Conservation (phyloP, 2,888 invertebrate genomes). For the Epicampocera succincta region DNA sequence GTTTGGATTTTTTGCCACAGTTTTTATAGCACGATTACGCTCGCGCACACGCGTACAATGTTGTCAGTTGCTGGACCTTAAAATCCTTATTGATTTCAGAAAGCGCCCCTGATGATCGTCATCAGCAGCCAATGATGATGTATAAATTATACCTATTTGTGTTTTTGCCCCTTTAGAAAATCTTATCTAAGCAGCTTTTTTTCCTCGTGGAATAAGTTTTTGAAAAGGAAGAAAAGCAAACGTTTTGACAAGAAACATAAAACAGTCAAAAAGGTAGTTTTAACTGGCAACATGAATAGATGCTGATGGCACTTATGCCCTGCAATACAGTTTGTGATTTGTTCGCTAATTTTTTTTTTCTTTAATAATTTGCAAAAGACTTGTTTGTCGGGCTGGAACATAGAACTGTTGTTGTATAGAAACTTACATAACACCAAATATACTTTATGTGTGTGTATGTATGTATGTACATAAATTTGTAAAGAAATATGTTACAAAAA, state of each 20-base stretch:
- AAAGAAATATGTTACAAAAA: too few relatives aligned
- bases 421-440: too few relatives aligned
- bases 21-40: neutral
- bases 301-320: slow-evolving; percentile 15
- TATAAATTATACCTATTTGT: slow-evolving; percentile 24
- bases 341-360: neutral
- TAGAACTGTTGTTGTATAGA: too few relatives aligned
- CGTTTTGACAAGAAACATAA: slow-evolving; percentile 67
- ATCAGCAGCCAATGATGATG: slow-evolving; percentile 21
- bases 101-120: slow-evolving; percentile 43
- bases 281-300: slow-evolving; percentile 24
- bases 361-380: neutral
- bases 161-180: neutral
- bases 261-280: slow-evolving; percentile 55
- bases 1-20: slow-evolving; percentile 31
- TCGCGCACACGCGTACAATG: neutral
- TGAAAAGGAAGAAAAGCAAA: slow-evolving; percentile 56
- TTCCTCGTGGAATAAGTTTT: slow-evolving; percentile 16
- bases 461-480: too few relatives aligned
- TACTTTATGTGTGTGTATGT: too few relatives aligned
- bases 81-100: slow-evolving; percentile 35
- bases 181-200: neutral
- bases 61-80: slow-evolving; percentile 37
- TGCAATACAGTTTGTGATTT: neutral
- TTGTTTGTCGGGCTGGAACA: too few relatives aligned